These are phyloP conservation scores for Eptesicus fuscus DNA, from an alignment of 2,113 vertebrate species.

Conservation along the genomic window DNA sequence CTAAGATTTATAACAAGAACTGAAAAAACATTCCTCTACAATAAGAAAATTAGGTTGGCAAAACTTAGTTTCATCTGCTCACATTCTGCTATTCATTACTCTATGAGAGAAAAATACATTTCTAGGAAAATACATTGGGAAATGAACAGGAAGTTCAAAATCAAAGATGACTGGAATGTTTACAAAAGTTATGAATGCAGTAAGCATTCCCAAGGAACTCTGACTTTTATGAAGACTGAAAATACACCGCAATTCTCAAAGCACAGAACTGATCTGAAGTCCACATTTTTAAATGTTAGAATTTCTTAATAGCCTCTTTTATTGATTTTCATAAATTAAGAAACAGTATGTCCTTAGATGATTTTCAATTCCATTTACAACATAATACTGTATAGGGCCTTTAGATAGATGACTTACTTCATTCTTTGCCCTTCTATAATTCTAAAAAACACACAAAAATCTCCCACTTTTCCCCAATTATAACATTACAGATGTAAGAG, in stretches of 20 bases:
- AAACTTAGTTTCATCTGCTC: constrained; percentile 56
- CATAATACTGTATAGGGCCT: neutral
- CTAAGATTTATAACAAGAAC: neutral
- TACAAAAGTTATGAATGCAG: constrained; percentile 63
- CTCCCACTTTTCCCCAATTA: neutral
- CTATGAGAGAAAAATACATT: constrained; percentile 72
- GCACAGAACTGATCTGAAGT: neutral
- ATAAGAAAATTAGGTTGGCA: neutral
- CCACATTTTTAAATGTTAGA: neutral
- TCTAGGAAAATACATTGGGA: constrained; percentile 77
- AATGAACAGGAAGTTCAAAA: constrained; percentile 79
- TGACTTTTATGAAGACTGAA: constrained; percentile 59
- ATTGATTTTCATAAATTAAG: constrained; percentile 31
- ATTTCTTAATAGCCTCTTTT: neutral
- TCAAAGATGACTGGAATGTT: constrained; percentile 69
- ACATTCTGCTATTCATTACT: constrained; percentile 50
- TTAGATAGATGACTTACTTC: neutral
- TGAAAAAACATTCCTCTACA: neutral
- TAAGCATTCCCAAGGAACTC: constrained; percentile 66
- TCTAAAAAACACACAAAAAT: neutral
- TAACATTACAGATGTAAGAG: neutral
- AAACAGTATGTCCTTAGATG: neutral
- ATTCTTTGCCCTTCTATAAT: neutral
- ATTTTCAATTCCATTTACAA: constrained; percentile 24
- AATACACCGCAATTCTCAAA: constrained; percentile 54